Conservation (phyloP, 2,888 invertebrate genomes). For the Chrysopilus asiliformis region DNA sequence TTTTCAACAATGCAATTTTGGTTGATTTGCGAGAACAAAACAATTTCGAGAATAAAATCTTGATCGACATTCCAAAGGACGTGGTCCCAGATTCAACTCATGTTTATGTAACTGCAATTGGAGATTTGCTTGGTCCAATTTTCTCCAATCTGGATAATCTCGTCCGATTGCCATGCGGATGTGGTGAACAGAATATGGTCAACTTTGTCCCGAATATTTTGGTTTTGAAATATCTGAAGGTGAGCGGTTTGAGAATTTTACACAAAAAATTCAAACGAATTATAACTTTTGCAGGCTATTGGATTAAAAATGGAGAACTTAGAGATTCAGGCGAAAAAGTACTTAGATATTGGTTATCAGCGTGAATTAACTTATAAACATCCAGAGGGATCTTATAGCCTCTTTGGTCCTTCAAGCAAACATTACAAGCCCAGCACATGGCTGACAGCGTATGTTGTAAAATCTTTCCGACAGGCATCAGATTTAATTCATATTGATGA, state of each 20-base stretch:
- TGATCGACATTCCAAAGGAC: slow-evolving; percentile 62
- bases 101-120: slow-evolving; percentile 53
- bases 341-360: slow-evolving; percentile 53
- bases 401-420: slow-evolving; percentile 55
- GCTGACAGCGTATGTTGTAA: slow-evolving; percentile 74
- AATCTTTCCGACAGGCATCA: slow-evolving; percentile 61
- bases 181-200: slow-evolving; percentile 92
- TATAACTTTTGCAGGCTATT: too few relatives aligned
- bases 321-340: slow-evolving; percentile 42
- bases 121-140: slow-evolving; percentile 61
- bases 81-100: slow-evolving; percentile 59
- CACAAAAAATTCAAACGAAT: too few relatives aligned
- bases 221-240: slow-evolving; percentile 56
- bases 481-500: slow-evolving; percentile 58
- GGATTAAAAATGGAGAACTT: too few relatives aligned
- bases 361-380: slow-evolving; percentile 63
- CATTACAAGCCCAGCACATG: slow-evolving; percentile 56
- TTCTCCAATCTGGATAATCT: slow-evolving; percentile 62
- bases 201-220: too few relatives aligned
- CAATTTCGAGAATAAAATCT: slow-evolving; percentile 46
- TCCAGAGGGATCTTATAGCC: slow-evolving; percentile 65
- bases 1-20: slow-evolving; percentile 57
- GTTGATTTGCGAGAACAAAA: slow-evolving; percentile 50
- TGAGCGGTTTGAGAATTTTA: too few relatives aligned
- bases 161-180: slow-evolving; percentile 70